Percentiles rank a stretch among this genome's conserved stretches.
Evolutionary conservation across 2,113 vertebrate species (phyloP).

Genomic region (Cyanoramphus novaezelandiae): DNA sequence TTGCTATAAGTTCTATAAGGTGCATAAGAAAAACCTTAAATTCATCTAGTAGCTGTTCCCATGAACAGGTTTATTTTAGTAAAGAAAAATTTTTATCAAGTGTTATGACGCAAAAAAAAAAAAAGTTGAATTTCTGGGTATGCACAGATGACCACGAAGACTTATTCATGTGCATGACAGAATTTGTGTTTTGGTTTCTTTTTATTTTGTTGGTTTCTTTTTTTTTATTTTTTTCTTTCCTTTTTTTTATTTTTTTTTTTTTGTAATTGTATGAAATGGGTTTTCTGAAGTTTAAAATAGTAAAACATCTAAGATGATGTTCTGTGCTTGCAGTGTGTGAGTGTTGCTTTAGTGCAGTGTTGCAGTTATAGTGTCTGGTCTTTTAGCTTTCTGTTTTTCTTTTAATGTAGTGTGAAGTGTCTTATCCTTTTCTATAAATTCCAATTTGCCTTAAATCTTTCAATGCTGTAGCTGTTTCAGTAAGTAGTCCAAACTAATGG

Average conservation of each 20-base stretch:
- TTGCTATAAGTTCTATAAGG: constrained; percentile 94
- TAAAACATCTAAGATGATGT: constrained; percentile 80
- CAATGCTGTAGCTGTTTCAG: constrained; percentile 89
- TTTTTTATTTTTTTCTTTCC: constrained; percentile 17
- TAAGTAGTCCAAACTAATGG: constrained; percentile 85
- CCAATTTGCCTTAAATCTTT: constrained; percentile 97
- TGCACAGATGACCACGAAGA: constrained; percentile 84
- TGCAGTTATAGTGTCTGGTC: constrained; percentile 80
- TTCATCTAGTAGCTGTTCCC: constrained; percentile 91
- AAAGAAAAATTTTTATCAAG: constrained; percentile 91
- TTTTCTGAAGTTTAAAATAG: constrained; percentile 80
- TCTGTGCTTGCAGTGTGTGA: constrained; percentile 96
- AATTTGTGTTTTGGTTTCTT: constrained; percentile 83
- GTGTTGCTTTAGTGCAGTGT: constrained; percentile 91
- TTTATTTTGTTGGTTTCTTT: constrained; percentile 75
- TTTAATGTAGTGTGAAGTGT: constrained; percentile 86
- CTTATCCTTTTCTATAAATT: constrained; percentile 87
- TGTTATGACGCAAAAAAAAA: constrained; percentile 82
- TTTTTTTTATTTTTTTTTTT: neutral
- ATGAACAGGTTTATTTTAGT: constrained; percentile 97
- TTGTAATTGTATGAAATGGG: constrained; percentile 76
- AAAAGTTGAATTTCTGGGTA: constrained; percentile 78
- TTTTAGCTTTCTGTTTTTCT: constrained; percentile 83
- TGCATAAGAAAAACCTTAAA: constrained; percentile 89
- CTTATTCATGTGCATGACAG: constrained; percentile 87